Conservation (phyloP, 2,888 invertebrate species). For the Caenorhabditis sp. region DNA sequence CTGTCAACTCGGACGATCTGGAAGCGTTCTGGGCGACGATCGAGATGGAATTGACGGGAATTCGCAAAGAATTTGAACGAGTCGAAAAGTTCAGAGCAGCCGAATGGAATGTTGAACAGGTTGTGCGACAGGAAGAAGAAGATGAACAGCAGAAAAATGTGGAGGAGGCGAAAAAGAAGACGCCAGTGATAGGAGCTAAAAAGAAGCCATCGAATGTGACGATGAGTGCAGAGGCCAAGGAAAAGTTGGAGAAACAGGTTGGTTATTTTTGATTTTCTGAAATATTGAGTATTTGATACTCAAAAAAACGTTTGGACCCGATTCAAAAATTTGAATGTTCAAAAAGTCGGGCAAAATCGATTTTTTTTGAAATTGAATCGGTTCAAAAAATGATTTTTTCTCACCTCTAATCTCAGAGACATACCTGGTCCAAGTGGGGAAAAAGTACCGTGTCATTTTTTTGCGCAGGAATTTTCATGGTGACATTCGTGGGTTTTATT, state of each 20-base stretch:
- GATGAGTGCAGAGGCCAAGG: conserved; percentile 32
- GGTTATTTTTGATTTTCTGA: neutral
- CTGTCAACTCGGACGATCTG: conserved; percentile 45
- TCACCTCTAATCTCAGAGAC: too few species aligned
- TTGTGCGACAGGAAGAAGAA: conserved; percentile 13
- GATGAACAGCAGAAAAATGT: neutral
- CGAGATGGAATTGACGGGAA: conserved; percentile 51
- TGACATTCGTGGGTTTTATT: too few species aligned
- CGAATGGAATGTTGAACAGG: conserved; percentile 21
- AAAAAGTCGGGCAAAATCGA: too few species aligned
- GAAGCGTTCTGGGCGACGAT: conserved; percentile 56
- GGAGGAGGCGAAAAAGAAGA: neutral
- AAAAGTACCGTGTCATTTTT: too few species aligned
- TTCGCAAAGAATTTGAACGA: conserved; percentile 29
- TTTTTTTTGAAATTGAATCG: too few species aligned
- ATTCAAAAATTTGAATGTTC: too few species aligned
- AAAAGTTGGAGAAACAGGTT: conserved; percentile 38
- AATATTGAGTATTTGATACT: neutral
- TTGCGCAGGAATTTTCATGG: too few species aligned
- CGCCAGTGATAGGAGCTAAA: neutral
- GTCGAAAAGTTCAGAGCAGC: conserved; percentile 23
- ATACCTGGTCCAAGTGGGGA: too few species aligned
- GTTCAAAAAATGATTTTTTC: too few species aligned
- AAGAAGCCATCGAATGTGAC: conserved; percentile 19
- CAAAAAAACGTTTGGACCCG: neutral